A percentile compares a stretch with the other conserved stretches of the same genome.
These are phyloP conservation scores for Diachasma alloeum DNA, from an alignment of 1,140 invertebrate genomes.

Conservation along the genomic window DNA sequence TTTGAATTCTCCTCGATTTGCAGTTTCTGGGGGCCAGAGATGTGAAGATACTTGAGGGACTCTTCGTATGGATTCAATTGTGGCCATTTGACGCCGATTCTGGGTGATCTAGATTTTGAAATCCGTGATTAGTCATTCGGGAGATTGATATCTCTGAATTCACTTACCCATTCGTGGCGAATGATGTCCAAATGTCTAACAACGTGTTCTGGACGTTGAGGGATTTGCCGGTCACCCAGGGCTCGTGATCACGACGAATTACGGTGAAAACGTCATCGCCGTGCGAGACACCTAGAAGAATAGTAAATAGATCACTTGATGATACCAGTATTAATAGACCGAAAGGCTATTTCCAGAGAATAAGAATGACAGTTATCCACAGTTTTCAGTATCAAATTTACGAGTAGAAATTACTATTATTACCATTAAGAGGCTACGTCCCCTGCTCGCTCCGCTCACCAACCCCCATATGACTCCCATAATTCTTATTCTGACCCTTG, in stretches of 20 bases:
- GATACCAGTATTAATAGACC: too few species aligned
- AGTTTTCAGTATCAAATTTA: too few species aligned
- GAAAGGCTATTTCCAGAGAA: too few species aligned
- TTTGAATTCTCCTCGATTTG: conserved; percentile 60
- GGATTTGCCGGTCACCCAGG: conserved; percentile 45
- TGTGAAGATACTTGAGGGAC: conserved; percentile 65
- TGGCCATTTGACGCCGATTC: conserved; percentile 51
- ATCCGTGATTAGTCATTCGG: conserved; percentile 31
- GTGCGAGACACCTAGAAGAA: conserved; percentile 67
- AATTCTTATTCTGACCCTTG: too few species aligned
- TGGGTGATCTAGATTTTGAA: conserved; percentile 45
- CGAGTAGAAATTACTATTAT: too few species aligned
- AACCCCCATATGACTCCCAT: too few species aligned
- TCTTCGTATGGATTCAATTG: conserved; percentile 51
- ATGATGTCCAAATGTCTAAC: conserved; percentile 66
- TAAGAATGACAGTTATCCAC: too few species aligned
- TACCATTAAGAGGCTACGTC: too few species aligned
- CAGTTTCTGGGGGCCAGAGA: conserved; percentile 58
- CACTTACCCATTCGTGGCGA: conserved; percentile 67
- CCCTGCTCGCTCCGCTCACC: too few species aligned
- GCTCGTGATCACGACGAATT: conserved; percentile 50
- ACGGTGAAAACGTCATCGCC: conserved; percentile 66
- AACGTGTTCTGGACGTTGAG: conserved; percentile 64
- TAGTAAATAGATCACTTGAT: too few species aligned
- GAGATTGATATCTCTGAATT: conserved; percentile 35